These are phyloP conservation scores for Cinara cedri DNA, from an alignment of 2,888 invertebrate species.

Conservation along the genomic window DNA sequence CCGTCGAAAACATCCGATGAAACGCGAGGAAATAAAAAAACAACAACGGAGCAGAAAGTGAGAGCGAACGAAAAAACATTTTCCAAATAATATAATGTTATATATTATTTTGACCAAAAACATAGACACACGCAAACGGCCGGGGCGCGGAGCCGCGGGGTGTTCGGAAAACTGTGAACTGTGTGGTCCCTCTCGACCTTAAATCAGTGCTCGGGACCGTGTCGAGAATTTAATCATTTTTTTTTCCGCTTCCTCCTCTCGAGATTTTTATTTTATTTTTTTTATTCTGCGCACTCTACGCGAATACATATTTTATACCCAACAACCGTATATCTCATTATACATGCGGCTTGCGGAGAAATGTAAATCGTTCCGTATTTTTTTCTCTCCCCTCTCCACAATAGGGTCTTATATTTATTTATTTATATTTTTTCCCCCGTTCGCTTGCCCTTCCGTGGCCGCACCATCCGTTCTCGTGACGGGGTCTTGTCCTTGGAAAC, in stretches of 20 bases:
- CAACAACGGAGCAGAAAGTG: neutral
- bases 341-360: constrained; percentile 56
- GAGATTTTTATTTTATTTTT: constrained; percentile 28
- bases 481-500: constrained; percentile 44
- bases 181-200: constrained; percentile 45
- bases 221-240: constrained; percentile 55
- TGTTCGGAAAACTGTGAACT: constrained; percentile 35
- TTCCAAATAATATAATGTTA: constrained; percentile 31
- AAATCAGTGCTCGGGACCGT: constrained; percentile 52
- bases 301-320: constrained; percentile 56
- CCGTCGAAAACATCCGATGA: constrained; percentile 6
- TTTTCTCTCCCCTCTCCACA: constrained; percentile 1
- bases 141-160: neutral
- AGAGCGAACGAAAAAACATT: neutral
- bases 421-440: constrained; percentile 27
- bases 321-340: constrained; percentile 53
- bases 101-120: constrained; percentile 45
- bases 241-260: constrained; percentile 25
- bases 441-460: neutral
- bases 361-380: constrained; percentile 50
- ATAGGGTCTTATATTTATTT: constrained; percentile 52
- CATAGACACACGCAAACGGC: constrained; percentile 14
- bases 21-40: constrained; percentile 1
- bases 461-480: neutral
- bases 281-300: constrained; percentile 5